A percentile compares a stretch with the other conserved stretches of the same genome.
Evolutionary conservation across 2,797 vertebrate genomes (phyloP).

Genomic region (Falco rusticolus): DNA sequence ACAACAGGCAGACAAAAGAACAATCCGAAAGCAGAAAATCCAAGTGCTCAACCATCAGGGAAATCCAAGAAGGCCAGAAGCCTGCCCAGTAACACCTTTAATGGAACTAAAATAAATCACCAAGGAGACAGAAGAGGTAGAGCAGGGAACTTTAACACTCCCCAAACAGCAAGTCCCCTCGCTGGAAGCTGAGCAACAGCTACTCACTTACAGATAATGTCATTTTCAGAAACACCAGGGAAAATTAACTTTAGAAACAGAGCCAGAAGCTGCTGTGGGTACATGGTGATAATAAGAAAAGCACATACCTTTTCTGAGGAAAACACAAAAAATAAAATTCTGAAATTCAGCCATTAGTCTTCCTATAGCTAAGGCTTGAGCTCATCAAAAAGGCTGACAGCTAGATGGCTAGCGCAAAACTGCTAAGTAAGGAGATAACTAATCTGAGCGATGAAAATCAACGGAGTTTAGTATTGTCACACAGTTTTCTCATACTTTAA

Average conservation of each 20-base stretch:
- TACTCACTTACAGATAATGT: neutral
- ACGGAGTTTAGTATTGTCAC: neutral
- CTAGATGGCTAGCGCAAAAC: neutral
- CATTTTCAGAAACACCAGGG: neutral
- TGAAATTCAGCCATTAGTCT: neutral
- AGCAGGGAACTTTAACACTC: neutral
- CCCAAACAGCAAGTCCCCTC: neutral
- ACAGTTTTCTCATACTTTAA: neutral
- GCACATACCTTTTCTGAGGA: neutral
- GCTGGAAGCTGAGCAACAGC: neutral
- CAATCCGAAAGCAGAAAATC: slow-evolving; percentile 3
- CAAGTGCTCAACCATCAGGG: neutral
- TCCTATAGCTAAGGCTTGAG: neutral
- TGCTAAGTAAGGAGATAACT: slow-evolving; percentile 11
- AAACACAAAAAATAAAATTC: neutral
- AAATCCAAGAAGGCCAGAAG: neutral
- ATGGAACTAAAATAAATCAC: slow-evolving; percentile 1
- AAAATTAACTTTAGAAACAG: neutral
- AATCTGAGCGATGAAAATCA: neutral
- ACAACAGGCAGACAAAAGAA: neutral
- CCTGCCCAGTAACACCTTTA: neutral
- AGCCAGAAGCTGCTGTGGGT: neutral
- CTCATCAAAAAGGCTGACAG: neutral
- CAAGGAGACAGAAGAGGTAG: neutral
- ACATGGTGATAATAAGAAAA: neutral